phyloP scores from a whole-genome alignment of 2,113 vertebrate species.

The Picathartes gymnocephalus region DNA sequence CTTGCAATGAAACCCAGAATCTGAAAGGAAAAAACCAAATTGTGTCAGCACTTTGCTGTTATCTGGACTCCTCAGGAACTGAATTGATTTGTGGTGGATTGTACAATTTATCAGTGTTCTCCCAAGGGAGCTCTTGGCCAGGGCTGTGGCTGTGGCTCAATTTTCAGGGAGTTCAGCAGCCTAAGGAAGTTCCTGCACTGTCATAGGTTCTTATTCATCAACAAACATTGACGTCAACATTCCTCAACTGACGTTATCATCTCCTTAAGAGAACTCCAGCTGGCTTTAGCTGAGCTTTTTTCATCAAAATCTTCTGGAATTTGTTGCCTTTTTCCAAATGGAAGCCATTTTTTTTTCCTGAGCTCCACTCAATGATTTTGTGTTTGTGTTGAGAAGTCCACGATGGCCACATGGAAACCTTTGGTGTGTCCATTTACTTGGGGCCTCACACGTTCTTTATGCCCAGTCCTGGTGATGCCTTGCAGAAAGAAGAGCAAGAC shows the following conservation, averaged over 20 bases:
- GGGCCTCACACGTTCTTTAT: fast-evolving
- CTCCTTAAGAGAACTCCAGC: not conserved
- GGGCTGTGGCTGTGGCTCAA: not conserved
- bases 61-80: not conserved
- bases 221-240: not conserved
- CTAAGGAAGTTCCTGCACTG: not conserved
- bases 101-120: not conserved
- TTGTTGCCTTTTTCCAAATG: not conserved
- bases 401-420: fast-evolving
- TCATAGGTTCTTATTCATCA: not conserved
- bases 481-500: not conserved
- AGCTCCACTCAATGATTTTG: fast-evolving
- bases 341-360: not conserved
- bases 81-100: not conserved
- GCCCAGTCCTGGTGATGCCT: not conserved
- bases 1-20: not conserved
- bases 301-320: not conserved
- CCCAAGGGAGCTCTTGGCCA: not conserved
- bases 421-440: fast-evolving
- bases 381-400: fast-evolving
- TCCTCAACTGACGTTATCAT: not conserved
- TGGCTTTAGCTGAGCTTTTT: not conserved
- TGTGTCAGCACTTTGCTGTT: not conserved
- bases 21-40: not conserved
- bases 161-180: not conserved